These are phyloP conservation scores for Leptinotarsa peninsularis DNA, from an alignment of 2,888 invertebrate species.

Conservation along the genomic window DNA sequence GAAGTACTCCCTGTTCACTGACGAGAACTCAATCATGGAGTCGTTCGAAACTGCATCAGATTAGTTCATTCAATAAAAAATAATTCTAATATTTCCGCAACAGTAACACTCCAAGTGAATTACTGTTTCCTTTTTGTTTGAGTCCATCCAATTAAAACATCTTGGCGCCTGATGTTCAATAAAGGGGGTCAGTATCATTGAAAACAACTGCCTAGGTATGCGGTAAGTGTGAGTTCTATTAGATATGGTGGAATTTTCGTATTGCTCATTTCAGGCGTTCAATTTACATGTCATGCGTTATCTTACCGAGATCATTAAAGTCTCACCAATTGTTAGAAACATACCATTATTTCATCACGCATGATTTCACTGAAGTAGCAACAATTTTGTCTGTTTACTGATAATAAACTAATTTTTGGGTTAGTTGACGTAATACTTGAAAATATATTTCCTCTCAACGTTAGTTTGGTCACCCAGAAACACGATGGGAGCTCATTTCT, in stretches of 20 bases:
- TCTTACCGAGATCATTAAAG: not conserved
- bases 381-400: too few species aligned
- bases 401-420: too few species aligned
- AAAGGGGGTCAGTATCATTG: not conserved
- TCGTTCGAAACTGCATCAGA: too few species aligned
- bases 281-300: not conserved
- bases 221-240: not conserved
- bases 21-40: too few species aligned
- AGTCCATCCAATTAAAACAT: not conserved
- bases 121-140: not conserved
- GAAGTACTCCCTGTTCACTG: too few species aligned
- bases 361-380: too few species aligned
- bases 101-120: too few species aligned
- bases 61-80: too few species aligned
- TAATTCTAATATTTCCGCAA: too few species aligned
- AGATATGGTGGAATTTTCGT: not conserved
- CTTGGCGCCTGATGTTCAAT: not conserved
- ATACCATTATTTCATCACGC: not conserved
- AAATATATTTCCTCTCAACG: not conserved
- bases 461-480: too few species aligned
- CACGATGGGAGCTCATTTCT: too few species aligned
- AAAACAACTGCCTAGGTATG: conserved; percentile 2
- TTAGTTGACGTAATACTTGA: too few species aligned
- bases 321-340: not conserved
- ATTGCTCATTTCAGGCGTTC: not conserved